Conservation (phyloP, 1,140 invertebrate genomes). For the Drosophila truncata region DNA sequence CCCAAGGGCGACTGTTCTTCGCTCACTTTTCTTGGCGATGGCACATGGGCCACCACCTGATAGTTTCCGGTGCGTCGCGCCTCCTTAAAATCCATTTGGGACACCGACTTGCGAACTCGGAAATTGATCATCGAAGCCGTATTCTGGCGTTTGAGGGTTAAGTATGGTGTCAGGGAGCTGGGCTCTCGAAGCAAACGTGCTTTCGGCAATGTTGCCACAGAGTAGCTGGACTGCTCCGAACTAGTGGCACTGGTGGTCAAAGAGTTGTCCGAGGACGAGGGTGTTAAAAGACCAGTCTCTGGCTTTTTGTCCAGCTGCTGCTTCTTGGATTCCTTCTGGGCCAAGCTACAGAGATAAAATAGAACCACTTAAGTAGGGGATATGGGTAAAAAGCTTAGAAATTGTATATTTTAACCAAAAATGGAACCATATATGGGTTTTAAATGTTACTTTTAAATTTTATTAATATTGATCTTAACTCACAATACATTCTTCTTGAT, state of each 20-base stretch:
- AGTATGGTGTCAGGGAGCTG: conserved; percentile 33
- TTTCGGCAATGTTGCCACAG: conserved; percentile 11
- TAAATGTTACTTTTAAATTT: neutral
- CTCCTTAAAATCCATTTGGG: conserved; percentile 81
- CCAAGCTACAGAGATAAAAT: neutral
- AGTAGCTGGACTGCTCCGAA: conserved; percentile 1
- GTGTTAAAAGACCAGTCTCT: conserved; percentile 43
- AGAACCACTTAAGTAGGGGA: no score
- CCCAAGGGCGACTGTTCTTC: neutral
- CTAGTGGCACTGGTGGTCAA: conserved; percentile 37
- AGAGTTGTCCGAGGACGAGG: conserved; percentile 66
- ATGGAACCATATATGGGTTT: no score
- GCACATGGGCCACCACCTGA: conserved; percentile 58
- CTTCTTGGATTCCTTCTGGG: conserved; percentile 15
- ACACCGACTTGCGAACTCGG: conserved; percentile 68
- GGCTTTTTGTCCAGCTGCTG: conserved; percentile 24
- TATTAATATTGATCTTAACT: neutral
- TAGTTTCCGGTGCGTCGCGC: conserved; percentile 62
- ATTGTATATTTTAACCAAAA: no score
- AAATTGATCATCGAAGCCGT: conserved; percentile 63
- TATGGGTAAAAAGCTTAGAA: neutral
- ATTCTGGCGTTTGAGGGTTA: conserved; percentile 63
- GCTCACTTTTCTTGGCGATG: conserved; percentile 22
- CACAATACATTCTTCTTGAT: conserved; percentile 41
- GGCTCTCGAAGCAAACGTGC: neutral